Evolutionary conservation across 2,797 vertebrate species (phyloP), one percentile per base, ranked within the genome.

Genomic region (Tapirus indicus): DNA sequence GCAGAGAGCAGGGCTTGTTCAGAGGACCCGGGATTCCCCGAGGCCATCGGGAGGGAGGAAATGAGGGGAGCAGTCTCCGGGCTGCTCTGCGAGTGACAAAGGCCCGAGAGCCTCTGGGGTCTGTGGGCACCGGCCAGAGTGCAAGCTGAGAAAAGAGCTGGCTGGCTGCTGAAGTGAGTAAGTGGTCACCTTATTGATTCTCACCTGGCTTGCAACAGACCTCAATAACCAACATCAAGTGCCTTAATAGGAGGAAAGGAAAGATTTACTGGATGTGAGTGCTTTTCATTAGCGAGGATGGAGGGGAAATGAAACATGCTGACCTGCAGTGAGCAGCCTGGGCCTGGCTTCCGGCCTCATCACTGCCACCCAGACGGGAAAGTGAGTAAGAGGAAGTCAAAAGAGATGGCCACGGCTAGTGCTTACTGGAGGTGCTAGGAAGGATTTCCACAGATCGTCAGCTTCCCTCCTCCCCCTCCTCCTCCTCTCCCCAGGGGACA

Each of bases 281-380:
- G 99, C 98, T 99, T 99, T 99, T 99, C 98, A 99, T 99, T 99
- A 99, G 98, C 94, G 94, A 97, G 97, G 98, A 97, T 71, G 72
- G 97, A 98, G 98, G 99, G 99, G 99, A 99, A 99, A 99, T 99
- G 99, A 98, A 99, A 98, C 99, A 98, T 98, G 97, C 98, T 99
- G 99, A 99, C 99, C 99, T 98, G 97, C 95, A 95, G 98, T 98
- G 98, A 98, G 97, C 98, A 99, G 98, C 98, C 98, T 98, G 93
- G 58, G 98, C 12, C 0, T 97, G 97, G 95, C 98, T 98, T 98
- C 98, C 98, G 98, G 88, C 96, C 92, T 97, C 88, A 96, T 0
- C 18, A 98, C 97, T 84, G 95, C 96, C 96, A 98, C 95, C 96
- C 97, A 97, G 95, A 95, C 84, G 97, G 98, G 97, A 97, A 98